These are phyloP conservation scores for Thymallus thymallus DNA, from an alignment of 2,113 vertebrate genomes.

Conservation along the genomic window DNA sequence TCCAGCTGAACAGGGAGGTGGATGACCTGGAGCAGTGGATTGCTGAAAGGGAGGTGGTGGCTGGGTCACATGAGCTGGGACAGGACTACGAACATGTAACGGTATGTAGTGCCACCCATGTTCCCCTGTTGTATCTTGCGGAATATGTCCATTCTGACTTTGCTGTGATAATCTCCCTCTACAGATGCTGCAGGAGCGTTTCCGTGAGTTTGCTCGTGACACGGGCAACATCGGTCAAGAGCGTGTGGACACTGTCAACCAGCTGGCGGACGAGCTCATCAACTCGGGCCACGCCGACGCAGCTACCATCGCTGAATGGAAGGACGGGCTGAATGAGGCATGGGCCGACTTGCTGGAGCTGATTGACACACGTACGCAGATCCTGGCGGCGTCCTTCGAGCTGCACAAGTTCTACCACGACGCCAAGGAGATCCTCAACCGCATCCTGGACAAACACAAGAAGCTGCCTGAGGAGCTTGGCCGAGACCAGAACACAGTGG, in stretches of 20 bases:
- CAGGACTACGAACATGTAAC: constrained; percentile 98
- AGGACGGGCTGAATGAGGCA: constrained; percentile 90
- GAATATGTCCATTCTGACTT: neutral
- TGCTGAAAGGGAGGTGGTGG: constrained; percentile 95
- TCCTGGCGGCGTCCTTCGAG: constrained; percentile 88
- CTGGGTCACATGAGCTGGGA: constrained; percentile 94
- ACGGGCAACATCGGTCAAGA: constrained; percentile 98
- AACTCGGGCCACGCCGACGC: constrained; percentile 92
- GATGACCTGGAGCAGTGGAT: constrained; percentile 99
- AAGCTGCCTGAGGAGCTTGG: constrained; percentile 96
- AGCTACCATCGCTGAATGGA: constrained; percentile 93
- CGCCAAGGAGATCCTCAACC: constrained; percentile 88
- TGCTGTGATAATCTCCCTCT: neutral
- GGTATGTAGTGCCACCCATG: constrained; percentile 53
- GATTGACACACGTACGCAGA: constrained; percentile 91
- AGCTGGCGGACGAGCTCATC: constrained; percentile 94
- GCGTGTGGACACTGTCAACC: constrained; percentile 91
- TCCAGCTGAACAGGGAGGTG: constrained; percentile 97
- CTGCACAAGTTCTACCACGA: constrained; percentile 93
- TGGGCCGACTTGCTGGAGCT: constrained; percentile 93
- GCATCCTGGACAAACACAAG: constrained; percentile 98
- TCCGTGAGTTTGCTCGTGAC: constrained; percentile 95
- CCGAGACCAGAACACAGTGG: constrained; percentile 97
- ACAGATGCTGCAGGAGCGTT: constrained; percentile 98
- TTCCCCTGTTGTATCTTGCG: neutral